These are phyloP conservation scores for Atlantisia rogersi DNA, from an alignment of 2,113 vertebrate genomes.

Conservation along the genomic window DNA sequence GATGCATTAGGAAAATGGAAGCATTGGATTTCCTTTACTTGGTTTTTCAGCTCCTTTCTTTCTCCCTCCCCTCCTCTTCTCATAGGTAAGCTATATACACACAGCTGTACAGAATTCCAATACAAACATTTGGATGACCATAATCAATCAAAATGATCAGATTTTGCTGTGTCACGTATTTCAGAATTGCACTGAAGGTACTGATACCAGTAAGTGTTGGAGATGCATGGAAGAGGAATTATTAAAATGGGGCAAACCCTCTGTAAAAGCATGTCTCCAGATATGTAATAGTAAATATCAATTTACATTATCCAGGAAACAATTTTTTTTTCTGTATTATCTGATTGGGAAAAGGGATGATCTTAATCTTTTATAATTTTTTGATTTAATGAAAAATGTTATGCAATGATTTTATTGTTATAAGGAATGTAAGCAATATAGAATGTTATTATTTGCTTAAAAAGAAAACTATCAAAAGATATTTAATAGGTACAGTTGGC, in stretches of 20 bases:
- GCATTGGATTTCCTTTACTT: not conserved
- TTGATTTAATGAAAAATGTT: not conserved
- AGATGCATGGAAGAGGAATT: slow-evolving; percentile 79
- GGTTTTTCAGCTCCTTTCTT: not conserved
- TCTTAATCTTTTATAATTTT: not conserved
- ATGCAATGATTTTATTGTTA: not conserved
- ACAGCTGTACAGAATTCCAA: slow-evolving; percentile 21
- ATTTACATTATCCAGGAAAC: not conserved
- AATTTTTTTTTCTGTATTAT: not conserved
- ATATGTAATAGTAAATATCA: slow-evolving; percentile 68
- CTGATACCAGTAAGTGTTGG: slow-evolving; percentile 41
- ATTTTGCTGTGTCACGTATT: slow-evolving; percentile 72
- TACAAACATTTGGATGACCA: slow-evolving; percentile 73
- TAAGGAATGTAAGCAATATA: not conserved
- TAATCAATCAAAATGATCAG: slow-evolving; percentile 72
- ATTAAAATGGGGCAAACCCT: slow-evolving; percentile 74
- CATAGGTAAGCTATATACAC: not conserved
- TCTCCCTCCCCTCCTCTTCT: not conserved
- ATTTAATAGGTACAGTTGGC: not conserved
- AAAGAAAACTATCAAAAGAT: not conserved
- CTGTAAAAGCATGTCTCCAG: not conserved
- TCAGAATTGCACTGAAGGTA: slow-evolving; percentile 61
- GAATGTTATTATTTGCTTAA: not conserved
- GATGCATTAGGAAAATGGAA: not conserved
- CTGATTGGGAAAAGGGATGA: not conserved